Base-by-base conservation (phyloP, 2,888 invertebrate genomes). In the Drosophila nigritarsus region DNA sequence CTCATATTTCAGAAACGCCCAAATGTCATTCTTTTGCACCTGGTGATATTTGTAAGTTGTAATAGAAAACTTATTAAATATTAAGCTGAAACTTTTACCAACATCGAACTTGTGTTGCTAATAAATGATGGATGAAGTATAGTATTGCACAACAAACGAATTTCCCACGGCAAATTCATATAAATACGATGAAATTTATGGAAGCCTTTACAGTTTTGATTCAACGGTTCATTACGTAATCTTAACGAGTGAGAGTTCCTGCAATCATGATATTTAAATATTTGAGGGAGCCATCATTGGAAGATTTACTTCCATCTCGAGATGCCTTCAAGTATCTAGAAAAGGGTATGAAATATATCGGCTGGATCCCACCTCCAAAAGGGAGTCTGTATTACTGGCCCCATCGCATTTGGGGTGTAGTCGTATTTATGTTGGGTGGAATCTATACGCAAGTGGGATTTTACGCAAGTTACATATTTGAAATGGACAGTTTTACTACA, bases 371-470 rank as follows among this genome's bases (percentile, higher is more conserved):
- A 8, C 53, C 54, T 7, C 5, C 6, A 0, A 48, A 27, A 4
- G 15, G 9, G 7, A 15, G 3, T 32, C 4, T 8, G 6, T 18
- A 27, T 51, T 59, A 66, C 50, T 40, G 50, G n/a, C 49, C 38
- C 11, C 38, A 76, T 11, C 30, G 38, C 24, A 1, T 18, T 7
- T 68, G 66, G 60, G 51, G 67, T 24, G 0, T 38, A 42, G 2
- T 36, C 4, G 6, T 48, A 1, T 7, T 67, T 3, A 20, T 50
- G 0, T 7, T 51, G 0, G 59, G 62, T 45, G 38, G 45, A 7
- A 6, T 62, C 3, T 77, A 75, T 32, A 8, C 82, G 9, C 87
- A 83, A 7, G 3, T 68, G 29, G 68, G 53, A 8, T 70, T 82
- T 32, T 64, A 66, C 20, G 29, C 60, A 0, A 83, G 54, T 20